These are phyloP conservation scores for Timema podura DNA, from an alignment of 2,888 invertebrate species.

Conservation along the genomic window DNA sequence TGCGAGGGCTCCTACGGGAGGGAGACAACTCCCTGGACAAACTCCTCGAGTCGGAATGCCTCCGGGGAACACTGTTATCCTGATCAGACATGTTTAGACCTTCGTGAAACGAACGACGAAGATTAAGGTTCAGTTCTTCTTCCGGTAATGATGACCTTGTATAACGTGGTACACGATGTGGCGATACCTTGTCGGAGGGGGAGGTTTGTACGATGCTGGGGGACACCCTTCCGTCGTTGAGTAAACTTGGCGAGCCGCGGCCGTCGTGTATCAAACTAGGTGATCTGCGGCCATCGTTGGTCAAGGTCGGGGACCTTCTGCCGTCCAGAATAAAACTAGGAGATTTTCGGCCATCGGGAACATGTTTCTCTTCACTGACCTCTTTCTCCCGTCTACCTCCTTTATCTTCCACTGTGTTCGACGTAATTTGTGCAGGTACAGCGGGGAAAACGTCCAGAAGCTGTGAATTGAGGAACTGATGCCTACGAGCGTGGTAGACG, in stretches of 20 bases:
- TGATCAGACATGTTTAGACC: not conserved
- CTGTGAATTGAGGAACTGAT: slow-evolving; percentile 50
- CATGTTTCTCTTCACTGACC: not conserved
- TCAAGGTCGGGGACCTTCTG: not conserved
- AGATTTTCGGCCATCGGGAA: not conserved
- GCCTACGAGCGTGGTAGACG: slow-evolving; percentile 51
- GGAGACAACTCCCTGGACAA: slow-evolving; percentile 8
- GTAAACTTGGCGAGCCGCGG: not conserved
- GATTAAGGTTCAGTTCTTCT: too few relatives aligned
- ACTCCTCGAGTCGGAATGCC: not conserved
- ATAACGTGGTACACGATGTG: too few relatives aligned
- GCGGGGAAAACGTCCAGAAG: slow-evolving; percentile 18
- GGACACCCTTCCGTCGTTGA: not conserved
- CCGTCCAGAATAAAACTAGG: not conserved
- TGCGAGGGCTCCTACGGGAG: not conserved
- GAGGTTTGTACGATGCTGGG: not conserved
- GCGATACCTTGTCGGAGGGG: too few relatives aligned
- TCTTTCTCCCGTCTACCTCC: not conserved
- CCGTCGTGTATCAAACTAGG: not conserved
- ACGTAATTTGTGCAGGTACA: slow-evolving; percentile 8
- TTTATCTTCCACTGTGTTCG: slow-evolving; percentile 10
- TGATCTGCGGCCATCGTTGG: not conserved
- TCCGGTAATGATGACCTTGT: too few relatives aligned
- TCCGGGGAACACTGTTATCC: not conserved
- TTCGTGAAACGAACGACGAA: too few relatives aligned